Evolutionary conservation across 2,797 vertebrate species (phyloP).

Genomic region (Sebastes variabilis): DNA sequence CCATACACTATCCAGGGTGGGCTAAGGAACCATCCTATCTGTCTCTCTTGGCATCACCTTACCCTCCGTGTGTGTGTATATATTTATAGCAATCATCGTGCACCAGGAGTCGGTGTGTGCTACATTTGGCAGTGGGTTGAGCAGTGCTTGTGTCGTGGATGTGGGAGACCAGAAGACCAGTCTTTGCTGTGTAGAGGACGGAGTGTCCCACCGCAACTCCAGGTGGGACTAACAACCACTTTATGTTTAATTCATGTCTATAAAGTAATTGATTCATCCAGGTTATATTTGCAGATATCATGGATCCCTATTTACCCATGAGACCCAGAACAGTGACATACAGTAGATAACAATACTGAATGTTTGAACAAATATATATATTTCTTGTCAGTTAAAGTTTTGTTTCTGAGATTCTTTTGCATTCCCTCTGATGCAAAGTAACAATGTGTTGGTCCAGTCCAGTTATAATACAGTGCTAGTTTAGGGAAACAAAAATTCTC

Average conservation of each 20-base stretch:
- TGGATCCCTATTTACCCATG: not conserved
- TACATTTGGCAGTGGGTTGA: constrained; percentile 94
- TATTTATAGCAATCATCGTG: constrained; percentile 88
- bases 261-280: not conserved
- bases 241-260: not conserved
- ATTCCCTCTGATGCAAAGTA: not conserved
- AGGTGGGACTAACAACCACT: constrained; percentile 77
- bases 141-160: constrained; percentile 95
- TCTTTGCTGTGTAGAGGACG: constrained; percentile 96
- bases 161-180: constrained; percentile 98
- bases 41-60: not conserved
- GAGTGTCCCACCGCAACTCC: constrained; percentile 95
- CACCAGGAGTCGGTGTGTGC: constrained; percentile 98
- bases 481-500: not conserved
- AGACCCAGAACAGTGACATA: not conserved
- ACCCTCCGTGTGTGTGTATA: not conserved
- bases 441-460: not conserved
- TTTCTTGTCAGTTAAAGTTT: too few species aligned
- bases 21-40: too few species aligned
- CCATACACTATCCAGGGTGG: not conserved
- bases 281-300: not conserved
- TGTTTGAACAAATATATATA: not conserved
- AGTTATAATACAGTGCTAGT: not conserved
- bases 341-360: not conserved
- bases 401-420: too few species aligned